phyloP scores from a whole-genome alignment of 2,113 vertebrate species.

The Danio rerio region DNA sequence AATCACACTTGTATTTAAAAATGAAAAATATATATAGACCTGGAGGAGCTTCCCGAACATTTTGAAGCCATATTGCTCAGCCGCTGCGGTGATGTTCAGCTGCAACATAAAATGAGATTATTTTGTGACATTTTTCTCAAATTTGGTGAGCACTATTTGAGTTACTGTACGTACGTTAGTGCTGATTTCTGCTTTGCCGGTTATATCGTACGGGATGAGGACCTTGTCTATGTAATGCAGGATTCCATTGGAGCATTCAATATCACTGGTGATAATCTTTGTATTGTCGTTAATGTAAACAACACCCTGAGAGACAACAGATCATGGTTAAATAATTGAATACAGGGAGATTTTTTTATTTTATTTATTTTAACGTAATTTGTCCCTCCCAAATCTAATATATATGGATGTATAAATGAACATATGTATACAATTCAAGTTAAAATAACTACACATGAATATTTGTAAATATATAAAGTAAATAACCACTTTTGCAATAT shows the following conservation, averaged over 20 bases:
- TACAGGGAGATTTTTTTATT: no score
- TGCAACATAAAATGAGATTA: constrained; percentile 62
- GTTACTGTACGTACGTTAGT: constrained; percentile 19
- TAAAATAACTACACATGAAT: no score
- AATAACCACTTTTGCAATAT: no score
- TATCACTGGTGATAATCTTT: constrained; percentile 80
- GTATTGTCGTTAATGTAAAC: constrained; percentile 86
- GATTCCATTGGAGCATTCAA: constrained; percentile 78
- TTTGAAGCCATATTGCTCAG: constrained; percentile 84
- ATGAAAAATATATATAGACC: constrained; percentile 74
- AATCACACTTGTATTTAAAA: no score
- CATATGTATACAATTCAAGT: no score
- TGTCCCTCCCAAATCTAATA: no score
- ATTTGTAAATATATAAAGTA: no score
- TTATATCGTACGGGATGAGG: constrained; percentile 74
- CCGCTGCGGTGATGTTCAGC: constrained; percentile 81
- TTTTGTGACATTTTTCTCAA: neutral
- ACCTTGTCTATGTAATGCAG: constrained; percentile 87
- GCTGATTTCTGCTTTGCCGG: constrained; percentile 40
- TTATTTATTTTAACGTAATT: no score
- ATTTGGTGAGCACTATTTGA: neutral
- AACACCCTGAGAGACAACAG: constrained; percentile 75
- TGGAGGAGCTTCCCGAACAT: constrained; percentile 83
- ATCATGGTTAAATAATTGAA: no score
- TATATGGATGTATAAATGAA: no score